Evolutionary conservation across 2,888 invertebrate genomes (phyloP).

Genomic region (Drosophila nr. medialis): DNA sequence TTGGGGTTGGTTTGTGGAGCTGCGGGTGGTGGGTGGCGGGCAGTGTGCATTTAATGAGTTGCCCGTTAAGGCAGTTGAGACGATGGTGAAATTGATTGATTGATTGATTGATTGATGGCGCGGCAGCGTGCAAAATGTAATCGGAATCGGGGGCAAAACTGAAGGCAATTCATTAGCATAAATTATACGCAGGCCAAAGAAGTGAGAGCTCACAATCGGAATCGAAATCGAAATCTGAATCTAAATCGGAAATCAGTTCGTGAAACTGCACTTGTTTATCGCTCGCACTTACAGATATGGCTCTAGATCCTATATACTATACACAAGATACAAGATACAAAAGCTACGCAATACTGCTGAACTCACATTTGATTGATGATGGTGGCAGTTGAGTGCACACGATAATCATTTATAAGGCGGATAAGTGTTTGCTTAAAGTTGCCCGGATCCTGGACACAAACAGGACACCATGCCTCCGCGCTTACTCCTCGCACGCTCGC

Average conservation of each 20-base stretch:
- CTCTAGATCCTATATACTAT: not conserved
- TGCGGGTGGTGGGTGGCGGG: constrained; percentile 1
- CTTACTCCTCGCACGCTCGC: not conserved
- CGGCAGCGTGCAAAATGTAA: constrained; percentile 42
- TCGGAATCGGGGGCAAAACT: constrained; percentile 28
- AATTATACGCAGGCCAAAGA: constrained; percentile 54
- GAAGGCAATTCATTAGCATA: constrained; percentile 68
- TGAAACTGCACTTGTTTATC: constrained; percentile 34
- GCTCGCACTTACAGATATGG: constrained; percentile 6
- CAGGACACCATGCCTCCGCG: constrained; percentile 2
- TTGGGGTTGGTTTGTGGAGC: not conserved
- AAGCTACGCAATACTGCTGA: constrained; percentile 50
- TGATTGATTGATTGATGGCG: constrained; percentile 70
- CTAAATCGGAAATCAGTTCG: constrained; percentile 15
- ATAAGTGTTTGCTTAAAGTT: constrained; percentile 52
- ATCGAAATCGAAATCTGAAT: not conserved
- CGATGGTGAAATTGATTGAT: constrained; percentile 56
- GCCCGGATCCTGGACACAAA: constrained; percentile 9
- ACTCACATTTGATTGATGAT: constrained; percentile 69
- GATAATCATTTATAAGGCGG: constrained; percentile 73
- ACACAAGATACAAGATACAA: not conserved
- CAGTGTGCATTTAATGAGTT: constrained; percentile 62
- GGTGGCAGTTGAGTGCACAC: constrained; percentile 59
- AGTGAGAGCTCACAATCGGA: not conserved
- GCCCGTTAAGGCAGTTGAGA: constrained; percentile 58